Evolutionary conservation across 1,140 invertebrate genomes (phyloP).

Genomic region (Drosophila kepulauana): DNA sequence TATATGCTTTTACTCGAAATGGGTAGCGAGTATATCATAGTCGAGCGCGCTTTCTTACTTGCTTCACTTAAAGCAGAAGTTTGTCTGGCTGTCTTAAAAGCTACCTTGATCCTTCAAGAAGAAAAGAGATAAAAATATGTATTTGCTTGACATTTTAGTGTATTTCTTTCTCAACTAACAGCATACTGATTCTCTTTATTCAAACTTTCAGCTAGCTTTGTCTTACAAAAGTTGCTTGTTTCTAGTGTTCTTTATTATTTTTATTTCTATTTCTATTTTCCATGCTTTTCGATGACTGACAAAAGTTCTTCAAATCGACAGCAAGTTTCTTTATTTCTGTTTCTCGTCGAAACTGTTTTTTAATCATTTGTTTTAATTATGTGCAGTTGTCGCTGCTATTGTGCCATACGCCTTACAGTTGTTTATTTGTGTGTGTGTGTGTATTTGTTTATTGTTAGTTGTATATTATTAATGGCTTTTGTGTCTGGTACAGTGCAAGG

Average conservation of each 20-base stretch:
- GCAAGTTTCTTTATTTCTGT: constrained; percentile 3
- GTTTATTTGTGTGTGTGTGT: constrained; percentile 12
- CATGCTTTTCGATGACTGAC: background rate
- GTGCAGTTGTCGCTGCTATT: constrained; percentile 30
- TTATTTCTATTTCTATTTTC: background rate
- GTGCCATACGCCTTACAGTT: background rate
- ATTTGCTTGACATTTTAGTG: no score
- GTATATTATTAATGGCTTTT: constrained; percentile 49
- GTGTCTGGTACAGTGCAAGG: constrained; percentile 52
- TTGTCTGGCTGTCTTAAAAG: no score
- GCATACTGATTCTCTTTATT: no score
- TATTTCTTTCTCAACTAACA: background rate
- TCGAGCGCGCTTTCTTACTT: no score
- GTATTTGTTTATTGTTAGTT: constrained; percentile 36
- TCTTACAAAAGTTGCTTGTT: background rate
- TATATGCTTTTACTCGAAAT: no score
- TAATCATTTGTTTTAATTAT: constrained; percentile 45
- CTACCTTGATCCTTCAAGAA: no score
- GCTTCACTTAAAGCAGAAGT: no score
- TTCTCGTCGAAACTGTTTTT: constrained; percentile 21
- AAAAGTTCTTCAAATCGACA: constrained; percentile 21
- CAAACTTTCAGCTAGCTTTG: background rate
- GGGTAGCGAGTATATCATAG: no score
- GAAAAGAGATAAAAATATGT: no score
- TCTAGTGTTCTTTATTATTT: background rate